Evolutionary conservation across 2,113 vertebrate species (phyloP).

Genomic region (Pseudorectes ferrugineus): DNA sequence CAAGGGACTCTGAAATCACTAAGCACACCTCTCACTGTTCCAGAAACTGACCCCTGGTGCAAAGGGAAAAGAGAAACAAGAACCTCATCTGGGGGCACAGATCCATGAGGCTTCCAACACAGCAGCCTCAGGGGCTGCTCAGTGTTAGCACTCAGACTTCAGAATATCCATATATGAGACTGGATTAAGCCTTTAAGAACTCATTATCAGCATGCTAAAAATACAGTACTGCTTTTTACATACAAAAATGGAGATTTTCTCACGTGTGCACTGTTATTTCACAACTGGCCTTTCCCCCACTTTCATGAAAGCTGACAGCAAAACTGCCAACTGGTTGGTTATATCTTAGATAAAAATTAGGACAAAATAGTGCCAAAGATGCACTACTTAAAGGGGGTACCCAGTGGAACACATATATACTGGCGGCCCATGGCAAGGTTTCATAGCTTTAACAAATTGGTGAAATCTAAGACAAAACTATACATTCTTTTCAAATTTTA

Average conservation of each 20-base stretch:
- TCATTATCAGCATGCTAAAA: not conserved
- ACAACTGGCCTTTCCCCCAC: not conserved
- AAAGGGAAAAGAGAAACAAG: not conserved
- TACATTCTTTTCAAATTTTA: not conserved
- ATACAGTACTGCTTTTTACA: not conserved
- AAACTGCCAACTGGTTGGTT: not conserved
- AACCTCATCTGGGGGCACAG: not conserved
- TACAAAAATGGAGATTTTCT: not conserved
- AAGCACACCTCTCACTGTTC: not conserved
- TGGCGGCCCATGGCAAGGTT: not conserved
- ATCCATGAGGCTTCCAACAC: not conserved
- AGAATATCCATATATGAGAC: fast-evolving
- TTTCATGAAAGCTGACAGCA: not conserved
- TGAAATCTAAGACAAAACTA: not conserved
- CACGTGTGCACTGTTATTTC: not conserved
- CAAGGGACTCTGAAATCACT: not conserved
- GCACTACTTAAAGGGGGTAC: not conserved
- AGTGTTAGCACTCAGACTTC: not conserved
- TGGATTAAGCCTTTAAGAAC: not conserved
- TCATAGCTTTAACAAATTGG: not conserved
- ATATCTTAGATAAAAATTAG: not conserved
- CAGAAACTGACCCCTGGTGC: not conserved
- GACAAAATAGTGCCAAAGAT: not conserved
- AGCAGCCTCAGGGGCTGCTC: not conserved
- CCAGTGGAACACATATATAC: not conserved